Base-by-base conservation (phyloP, 2,797 vertebrate genomes). In the Pangasius mekongensis region DNA sequence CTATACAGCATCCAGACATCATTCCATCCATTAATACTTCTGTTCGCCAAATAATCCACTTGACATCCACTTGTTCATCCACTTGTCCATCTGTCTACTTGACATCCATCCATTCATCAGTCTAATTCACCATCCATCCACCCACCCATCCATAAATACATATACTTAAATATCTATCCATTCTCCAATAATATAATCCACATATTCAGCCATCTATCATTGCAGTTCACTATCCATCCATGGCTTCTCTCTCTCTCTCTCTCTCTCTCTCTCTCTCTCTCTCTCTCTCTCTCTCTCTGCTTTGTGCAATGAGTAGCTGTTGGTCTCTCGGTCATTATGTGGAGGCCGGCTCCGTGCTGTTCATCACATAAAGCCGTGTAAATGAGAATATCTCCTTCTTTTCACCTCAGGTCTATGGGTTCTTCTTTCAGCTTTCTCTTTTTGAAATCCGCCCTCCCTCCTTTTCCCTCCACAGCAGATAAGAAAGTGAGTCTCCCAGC, bases 281-380 rank as follows among this genome's bases (percentile, higher is more conserved):
- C 73, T 76, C 43, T n/a, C 43, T 16, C 49, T 18, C 11, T 54
- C 76, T 22, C 52, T 22, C 49, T 33, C 49, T 56, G 20, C 78
- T 81, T 84, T 87, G 81, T 87, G 58, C 54, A 69, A 52, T 47
- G 16, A 85, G 83, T 88, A 85, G 76, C 74, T 69, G 62, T 81
- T 47, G 76, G 71, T 96, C 97, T 97, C 96, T 88, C 7, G 10
- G 71, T n/a, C 62, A 67, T 88, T 88, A 88, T 84, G 47, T 67
- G 33, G 96, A 96, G 96, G 96, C 96, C 95, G 52, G 83, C 16
- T 22, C 96, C 97, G 97, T 97, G 97, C 96, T 91, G 96, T 96
- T 97, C 95, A 95, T 96, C 96, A 97, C 97, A 97, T 97, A 97
- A 97, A 97, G 97, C 97, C 95, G 96, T 97, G 96, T 97, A 97